A percentile compares a stretch with the other conserved stretches of the same genome.
These are phyloP conservation scores for Sarcophilus harrisii DNA, from an alignment of 2,797 vertebrate genomes.

Conservation along the genomic window DNA sequence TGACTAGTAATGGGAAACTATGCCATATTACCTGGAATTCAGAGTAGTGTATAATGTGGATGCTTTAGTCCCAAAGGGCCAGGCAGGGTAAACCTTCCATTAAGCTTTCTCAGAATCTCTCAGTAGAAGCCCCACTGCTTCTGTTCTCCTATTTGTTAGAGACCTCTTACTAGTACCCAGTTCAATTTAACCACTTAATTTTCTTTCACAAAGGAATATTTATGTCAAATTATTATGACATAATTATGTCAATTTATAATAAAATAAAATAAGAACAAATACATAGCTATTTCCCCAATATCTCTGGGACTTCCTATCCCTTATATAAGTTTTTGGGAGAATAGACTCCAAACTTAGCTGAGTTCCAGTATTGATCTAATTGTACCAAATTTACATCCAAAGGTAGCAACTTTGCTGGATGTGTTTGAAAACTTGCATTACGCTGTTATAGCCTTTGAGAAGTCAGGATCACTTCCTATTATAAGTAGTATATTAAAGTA, in stretches of 20 bases:
- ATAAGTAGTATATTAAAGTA: not conserved
- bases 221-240: too few species aligned
- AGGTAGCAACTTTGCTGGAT: not conserved
- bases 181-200: not conserved
- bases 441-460: not conserved
- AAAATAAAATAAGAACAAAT: not conserved
- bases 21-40: too few species aligned
- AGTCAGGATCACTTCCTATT: not conserved
- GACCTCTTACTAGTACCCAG: not conserved
- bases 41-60: too few species aligned
- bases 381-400: not conserved
- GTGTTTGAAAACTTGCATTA: not conserved
- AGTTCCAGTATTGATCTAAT: not conserved
- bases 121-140: too few species aligned
- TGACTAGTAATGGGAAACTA: too few species aligned
- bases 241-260: too few species aligned
- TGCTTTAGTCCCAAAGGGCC: too few species aligned
- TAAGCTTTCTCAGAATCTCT: too few species aligned
- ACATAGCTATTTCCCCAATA: not conserved
- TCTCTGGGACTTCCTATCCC: not conserved
- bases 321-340: not conserved
- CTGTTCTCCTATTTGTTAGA: too few species aligned
- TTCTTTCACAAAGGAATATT: not conserved
- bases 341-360: not conserved
- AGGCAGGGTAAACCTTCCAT: too few species aligned